Evolutionary conservation across 1,140 invertebrate genomes (phyloP).

Genomic region (Pseudomyrmex pallidus): DNA sequence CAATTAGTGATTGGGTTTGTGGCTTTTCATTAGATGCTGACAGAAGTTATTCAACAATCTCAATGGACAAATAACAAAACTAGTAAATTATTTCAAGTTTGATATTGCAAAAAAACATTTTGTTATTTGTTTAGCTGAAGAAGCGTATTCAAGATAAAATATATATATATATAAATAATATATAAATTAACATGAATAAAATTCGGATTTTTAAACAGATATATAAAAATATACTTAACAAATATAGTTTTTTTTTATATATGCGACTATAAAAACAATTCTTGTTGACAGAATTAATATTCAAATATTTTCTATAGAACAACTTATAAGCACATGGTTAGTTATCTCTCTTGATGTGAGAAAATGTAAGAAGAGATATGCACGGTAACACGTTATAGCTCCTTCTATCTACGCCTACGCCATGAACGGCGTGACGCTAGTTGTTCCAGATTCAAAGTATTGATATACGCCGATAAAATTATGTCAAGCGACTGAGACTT

Average conservation of each 20-base stretch:
- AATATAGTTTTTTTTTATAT: no score
- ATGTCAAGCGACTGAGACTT: constrained; percentile 16
- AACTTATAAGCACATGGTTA: not conserved
- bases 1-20: constrained; percentile 35
- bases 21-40: not conserved
- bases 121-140: not conserved
- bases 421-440: constrained; percentile 11
- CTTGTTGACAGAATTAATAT: not conserved
- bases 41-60: constrained; percentile 20
- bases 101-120: not conserved
- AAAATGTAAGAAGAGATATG: constrained; percentile 3
- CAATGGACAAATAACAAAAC: not conserved
- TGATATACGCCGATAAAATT: constrained; percentile 42
- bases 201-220: no score
- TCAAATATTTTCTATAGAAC: no score
- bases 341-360: not conserved
- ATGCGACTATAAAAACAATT: not conserved
- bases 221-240: no score
- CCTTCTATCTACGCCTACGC: constrained; percentile 11
- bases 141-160: not conserved
- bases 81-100: not conserved
- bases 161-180: not conserved
- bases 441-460: constrained; percentile 37
- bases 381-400: constrained; percentile 8
- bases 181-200: not conserved